Base-by-base conservation (phyloP, 1,140 invertebrate species). In the Aphis gossypii region DNA sequence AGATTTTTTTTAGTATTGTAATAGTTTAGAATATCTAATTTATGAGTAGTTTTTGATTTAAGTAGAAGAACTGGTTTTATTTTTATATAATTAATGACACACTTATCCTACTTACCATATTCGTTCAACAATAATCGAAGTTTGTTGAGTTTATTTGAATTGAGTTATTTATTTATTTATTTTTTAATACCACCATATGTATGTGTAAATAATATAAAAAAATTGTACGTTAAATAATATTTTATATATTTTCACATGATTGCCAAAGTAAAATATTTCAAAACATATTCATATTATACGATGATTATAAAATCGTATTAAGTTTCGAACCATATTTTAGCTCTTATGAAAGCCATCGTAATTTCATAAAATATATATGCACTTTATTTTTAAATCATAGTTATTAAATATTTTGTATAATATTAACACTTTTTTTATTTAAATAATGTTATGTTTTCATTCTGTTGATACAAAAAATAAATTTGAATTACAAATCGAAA, bases 1-100 rank as follows among this genome's bases (percentile, higher is more conserved):
- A 88, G 44, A 54, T 25, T 89, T n/a, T 87, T 48, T 87, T 48
- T 23, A 87, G 44, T 30, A 51, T 5, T 35, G 44, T 87, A 30
- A 46, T 48, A 48, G 46, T 87, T 83, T 48, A 87, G 30, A 48
- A n/a, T 48, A 48, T 87, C 38, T 87, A 87, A 87, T 87, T 87
- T 87, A 87, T 87, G 46, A 35, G 30, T 48, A 87, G 30, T 48
- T 87, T n/a, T 48, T 87, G 30, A 35, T 51, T 20, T 46, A 87
- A 48, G 86, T 48, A 20, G 44, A 87, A 87, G 25, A 87, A 87
- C 86, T 87, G 86, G 86, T 87, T 87, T 87, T 87, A 46, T 46
- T 48, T 48, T 48, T 20, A 87, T n/a, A 87, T 87, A 87, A 87
- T 48, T 87, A 51, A 87, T 87, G 86, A 20, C 18, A 87, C n/a